These are phyloP conservation scores for Pandemis heparana DNA, from an alignment of 2,888 invertebrate genomes.

Conservation along the genomic window DNA sequence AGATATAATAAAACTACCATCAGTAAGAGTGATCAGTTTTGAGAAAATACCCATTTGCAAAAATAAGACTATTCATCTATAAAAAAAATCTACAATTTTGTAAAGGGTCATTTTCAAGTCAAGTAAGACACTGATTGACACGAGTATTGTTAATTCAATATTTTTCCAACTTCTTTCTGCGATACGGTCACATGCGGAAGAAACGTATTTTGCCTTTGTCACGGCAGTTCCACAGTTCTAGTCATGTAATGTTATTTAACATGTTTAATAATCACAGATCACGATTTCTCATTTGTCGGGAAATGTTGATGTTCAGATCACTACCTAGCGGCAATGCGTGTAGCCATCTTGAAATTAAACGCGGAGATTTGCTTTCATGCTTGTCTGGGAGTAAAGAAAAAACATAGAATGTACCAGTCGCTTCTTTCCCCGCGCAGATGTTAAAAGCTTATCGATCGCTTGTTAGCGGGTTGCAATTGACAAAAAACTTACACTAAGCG, in stretches of 20 bases:
- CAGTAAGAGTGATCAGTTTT: too few relatives aligned
- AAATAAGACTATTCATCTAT: too few relatives aligned
- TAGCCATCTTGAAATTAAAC: conserved; percentile 76
- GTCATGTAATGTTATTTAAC: not conserved
- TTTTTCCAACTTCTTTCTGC: not conserved
- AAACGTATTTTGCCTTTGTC: not conserved
- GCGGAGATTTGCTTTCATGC: not conserved
- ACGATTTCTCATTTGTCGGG: conserved; percentile 85
- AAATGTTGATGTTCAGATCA: conserved; percentile 87
- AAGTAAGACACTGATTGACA: not conserved
- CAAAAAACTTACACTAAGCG: too few relatives aligned
- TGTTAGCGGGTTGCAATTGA: too few relatives aligned
- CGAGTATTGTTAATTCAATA: not conserved
- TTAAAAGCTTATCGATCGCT: too few relatives aligned
- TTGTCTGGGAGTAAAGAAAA: too few relatives aligned
- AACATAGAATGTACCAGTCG: too few relatives aligned
- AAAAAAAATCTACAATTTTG: too few relatives aligned
- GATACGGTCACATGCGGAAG: not conserved
- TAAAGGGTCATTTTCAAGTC: not conserved
- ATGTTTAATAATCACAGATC: not conserved
- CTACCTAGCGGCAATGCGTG: not conserved
- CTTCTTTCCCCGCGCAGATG: too few relatives aligned
- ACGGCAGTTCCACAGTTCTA: not conserved
- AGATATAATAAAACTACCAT: too few relatives aligned
- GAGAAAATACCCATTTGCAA: too few relatives aligned